Evolutionary conservation across 2,797 vertebrate genomes (phyloP), one percentile per base, ranked within the genome.

Genomic region (Alfaro cultratus): DNA sequence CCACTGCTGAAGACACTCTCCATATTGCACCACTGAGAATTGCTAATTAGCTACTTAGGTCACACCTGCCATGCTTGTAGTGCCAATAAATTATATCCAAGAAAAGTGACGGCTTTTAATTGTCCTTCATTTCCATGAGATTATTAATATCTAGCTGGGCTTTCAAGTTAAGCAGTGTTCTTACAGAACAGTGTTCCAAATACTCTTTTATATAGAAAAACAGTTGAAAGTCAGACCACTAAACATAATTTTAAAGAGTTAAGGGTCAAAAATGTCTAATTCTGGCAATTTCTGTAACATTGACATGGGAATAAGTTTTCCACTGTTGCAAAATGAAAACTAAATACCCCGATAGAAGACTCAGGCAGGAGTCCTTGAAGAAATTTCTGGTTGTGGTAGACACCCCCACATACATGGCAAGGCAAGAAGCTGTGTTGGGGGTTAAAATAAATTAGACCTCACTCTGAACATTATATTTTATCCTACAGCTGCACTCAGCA

Each of bases 41-140:
- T 80, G 57, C 34, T 87, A 80, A 86, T 83, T 80, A 68, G 70
- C 70, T 55, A 80, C 70, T 73, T 43, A 53, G 73, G 78, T 47
- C 12, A 29, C 75, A 85, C 78, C 77, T 87, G 80, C 68, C 70
- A 75, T 51, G 55, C 47, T 67, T 51, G 79, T 73, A 49, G 43
- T 64, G 73, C 77, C 83, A 78, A 71, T 81, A 75, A 80, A 79
- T 85, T 70, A 26, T 39, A 41, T 49, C 34, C 43, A 34, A 80
- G 79, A 4, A 18, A 71, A 43, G 46, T 55, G 75, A 73, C 73
- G 57, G n/a, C 5, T 76, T 76, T 79, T 68, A 26, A 13, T 47
- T 31, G 1, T 15, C 18, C 51, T 75, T 15, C 39, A 34, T 79
- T 82, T 57, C 36, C n/a, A 79, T 67, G 62, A 74, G 51, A 31